These are phyloP conservation scores for Tarsius wallacei DNA, from an alignment of 2,797 vertebrate genomes.

Conservation along the genomic window DNA sequence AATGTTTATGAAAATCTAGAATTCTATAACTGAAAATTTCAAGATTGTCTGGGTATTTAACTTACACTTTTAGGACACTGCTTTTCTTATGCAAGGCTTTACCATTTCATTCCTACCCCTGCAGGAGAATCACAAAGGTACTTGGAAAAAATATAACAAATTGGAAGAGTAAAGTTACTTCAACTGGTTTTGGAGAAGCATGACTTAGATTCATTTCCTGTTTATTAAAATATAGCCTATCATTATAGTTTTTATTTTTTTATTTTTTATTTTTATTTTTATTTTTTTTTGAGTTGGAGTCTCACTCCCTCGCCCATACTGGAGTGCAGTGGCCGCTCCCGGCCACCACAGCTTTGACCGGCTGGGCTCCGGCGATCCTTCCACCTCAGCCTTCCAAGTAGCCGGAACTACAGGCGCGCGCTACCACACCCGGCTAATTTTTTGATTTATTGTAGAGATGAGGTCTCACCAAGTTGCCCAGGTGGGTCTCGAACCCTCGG, in stretches of 20 bases:
- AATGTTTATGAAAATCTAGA: slow-evolving; percentile 13
- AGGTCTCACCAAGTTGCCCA: no score
- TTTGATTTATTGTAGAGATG: no score
- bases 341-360: no score
- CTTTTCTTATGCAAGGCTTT: neutral
- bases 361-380: no score
- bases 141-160: slow-evolving; percentile 17
- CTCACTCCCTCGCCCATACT: no score
- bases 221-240: neutral
- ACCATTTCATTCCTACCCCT: neutral
- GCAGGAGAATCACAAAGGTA: slow-evolving; percentile 27
- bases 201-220: slow-evolving; percentile 16
- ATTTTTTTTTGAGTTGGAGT: no score
- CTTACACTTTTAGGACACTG: neutral
- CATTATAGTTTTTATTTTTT: slow-evolving; percentile 22
- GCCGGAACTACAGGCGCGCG: no score
- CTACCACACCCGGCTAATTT: no score
- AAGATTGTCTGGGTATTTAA: neutral
- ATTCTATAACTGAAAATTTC: neutral
- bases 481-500: no score
- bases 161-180: slow-evolving; percentile 12
- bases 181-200: neutral
- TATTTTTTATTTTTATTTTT: no score
- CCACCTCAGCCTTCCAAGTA: no score
- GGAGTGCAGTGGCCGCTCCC: no score